Evolutionary conservation across 2,888 invertebrate species (phyloP).

Genomic region (Nineta flava): DNA sequence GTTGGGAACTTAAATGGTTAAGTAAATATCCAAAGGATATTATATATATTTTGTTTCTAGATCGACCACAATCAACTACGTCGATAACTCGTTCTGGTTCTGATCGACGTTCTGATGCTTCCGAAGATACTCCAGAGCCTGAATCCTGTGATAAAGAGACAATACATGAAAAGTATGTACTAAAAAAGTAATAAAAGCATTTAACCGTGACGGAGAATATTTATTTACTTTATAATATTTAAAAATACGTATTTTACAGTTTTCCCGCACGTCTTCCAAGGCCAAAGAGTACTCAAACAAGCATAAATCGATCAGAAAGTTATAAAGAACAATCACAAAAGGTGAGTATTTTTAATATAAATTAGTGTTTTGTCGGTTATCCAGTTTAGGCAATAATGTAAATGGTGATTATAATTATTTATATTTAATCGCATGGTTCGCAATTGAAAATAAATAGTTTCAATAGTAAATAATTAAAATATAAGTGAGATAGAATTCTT

Average conservation of each 20-base stretch:
- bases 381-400: no score
- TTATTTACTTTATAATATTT: neutral
- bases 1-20: neutral
- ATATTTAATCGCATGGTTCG: no score
- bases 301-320: constrained; percentile 28
- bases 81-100: constrained; percentile 27
- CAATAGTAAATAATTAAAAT: no score
- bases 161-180: constrained; percentile 15
- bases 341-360: constrained; percentile 9
- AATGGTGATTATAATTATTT: no score
- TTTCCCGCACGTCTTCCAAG: constrained; percentile 19
- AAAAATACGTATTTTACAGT: constrained; percentile 18
- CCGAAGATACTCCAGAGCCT: constrained; percentile 14
- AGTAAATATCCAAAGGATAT: no score
- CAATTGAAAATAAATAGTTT: no score
- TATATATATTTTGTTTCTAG: neutral
- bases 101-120: constrained; percentile 26
- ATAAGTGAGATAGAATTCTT: no score
- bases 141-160: constrained; percentile 5
- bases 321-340: constrained; percentile 30
- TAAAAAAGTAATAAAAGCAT: neutral
- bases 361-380: no score
- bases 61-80: constrained; percentile 20
- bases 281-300: constrained; percentile 22
- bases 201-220: neutral